These are phyloP conservation scores for Corythornis cristatus DNA, from an alignment of 2,113 vertebrate species.

Conservation along the genomic window DNA sequence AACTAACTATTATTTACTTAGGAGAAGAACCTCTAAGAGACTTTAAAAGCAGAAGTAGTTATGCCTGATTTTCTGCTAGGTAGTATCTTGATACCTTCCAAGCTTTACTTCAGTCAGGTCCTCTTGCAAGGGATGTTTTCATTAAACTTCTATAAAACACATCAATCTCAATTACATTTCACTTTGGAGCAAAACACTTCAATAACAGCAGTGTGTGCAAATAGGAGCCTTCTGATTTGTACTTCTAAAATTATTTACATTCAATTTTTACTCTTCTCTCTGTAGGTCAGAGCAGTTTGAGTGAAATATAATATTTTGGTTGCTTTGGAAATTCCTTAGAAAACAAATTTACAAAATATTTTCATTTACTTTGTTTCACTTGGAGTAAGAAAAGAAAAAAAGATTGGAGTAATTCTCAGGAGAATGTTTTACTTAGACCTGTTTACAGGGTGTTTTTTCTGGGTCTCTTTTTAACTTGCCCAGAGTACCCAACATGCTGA, in stretches of 20 bases:
- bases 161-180: neutral
- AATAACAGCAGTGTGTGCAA: neutral
- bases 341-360: neutral
- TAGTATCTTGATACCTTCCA: neutral
- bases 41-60: neutral
- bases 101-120: no score
- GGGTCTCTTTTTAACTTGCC: neutral
- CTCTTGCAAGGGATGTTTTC: neutral
- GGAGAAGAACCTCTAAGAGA: neutral
- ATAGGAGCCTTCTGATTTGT: neutral
- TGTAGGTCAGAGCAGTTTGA: neutral
- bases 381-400: neutral
- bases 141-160: neutral
- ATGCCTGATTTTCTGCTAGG: neutral
- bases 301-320: neutral
- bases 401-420: neutral
- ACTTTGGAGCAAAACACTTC: neutral
- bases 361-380: neutral
- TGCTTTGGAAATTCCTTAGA: neutral
- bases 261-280: neutral
- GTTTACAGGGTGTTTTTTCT: neutral
- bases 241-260: neutral
- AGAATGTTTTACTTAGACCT: neutral
- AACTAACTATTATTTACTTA: neutral
- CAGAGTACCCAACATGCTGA: accelerated